Conservation (phyloP, 92 coral and sea anemone species). For the Anthopleura xanthogrammica region DNA sequence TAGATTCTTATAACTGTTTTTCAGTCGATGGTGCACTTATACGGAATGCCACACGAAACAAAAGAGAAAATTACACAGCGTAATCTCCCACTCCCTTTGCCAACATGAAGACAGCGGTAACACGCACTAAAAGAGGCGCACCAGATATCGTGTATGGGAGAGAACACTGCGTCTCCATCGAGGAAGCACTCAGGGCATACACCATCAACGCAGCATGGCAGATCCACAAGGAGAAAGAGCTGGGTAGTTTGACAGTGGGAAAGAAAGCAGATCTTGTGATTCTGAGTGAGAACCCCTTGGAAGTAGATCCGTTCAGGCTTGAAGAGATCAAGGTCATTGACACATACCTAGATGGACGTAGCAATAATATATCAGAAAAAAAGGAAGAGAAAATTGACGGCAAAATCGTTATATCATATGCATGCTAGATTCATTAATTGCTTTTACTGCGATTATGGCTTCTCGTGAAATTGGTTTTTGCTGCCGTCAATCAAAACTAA, state of each 20-base stretch:
- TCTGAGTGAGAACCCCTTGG: conserved; percentile 45
- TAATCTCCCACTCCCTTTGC: conserved; percentile 24
- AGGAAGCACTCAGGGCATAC: conserved; percentile 31
- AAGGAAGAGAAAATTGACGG: conserved; percentile 1
- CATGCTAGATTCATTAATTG: not conserved
- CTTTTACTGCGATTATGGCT: too few relatives aligned
- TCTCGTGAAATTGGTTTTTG: too few relatives aligned
- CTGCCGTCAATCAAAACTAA: too few relatives aligned
- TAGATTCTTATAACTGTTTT: too few relatives aligned
- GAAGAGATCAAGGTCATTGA: conserved; percentile 42
- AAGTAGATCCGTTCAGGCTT: conserved; percentile 42
- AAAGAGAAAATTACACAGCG: too few relatives aligned
- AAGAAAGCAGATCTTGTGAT: conserved; percentile 54
- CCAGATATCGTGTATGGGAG: conserved; percentile 33
- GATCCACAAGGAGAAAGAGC: conserved; percentile 6
- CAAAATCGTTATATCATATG: conserved; percentile 9
- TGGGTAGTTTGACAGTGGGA: conserved; percentile 50
- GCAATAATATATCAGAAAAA: conserved; percentile 18
- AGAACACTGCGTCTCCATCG: conserved; percentile 42
- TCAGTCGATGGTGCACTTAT: too few relatives aligned
- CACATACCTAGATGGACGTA: conserved; percentile 36
- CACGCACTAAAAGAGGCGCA: conserved; percentile 40
- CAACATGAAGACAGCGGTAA: conserved; percentile 23
- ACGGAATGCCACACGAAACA: too few relatives aligned
- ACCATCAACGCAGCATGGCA: conserved; percentile 53